These are phyloP conservation scores for Lordiphosa stackelbergi DNA, from an alignment of 1,140 invertebrate genomes.

Conservation along the genomic window DNA sequence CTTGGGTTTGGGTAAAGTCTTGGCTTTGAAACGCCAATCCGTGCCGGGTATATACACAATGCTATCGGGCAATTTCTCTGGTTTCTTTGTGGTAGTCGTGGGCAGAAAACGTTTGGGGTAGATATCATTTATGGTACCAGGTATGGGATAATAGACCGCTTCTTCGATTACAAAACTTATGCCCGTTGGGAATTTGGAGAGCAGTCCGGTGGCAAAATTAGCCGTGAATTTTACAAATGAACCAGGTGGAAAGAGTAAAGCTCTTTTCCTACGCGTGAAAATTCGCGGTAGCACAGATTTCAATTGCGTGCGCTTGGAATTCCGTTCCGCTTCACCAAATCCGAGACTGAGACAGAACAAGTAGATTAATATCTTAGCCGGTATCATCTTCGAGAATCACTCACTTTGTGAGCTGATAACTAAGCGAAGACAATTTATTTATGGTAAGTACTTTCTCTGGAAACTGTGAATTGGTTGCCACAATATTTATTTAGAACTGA, in stretches of 20 bases:
- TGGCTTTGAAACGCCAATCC: constrained; percentile 60
- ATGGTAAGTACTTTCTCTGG: background rate
- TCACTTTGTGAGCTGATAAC: background rate
- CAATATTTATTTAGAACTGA: constrained; percentile 52
- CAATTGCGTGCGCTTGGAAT: constrained; percentile 14
- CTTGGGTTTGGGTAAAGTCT: constrained; percentile 54
- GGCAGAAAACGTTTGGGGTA: constrained; percentile 58
- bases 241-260: constrained; percentile 56
- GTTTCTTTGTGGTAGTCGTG: constrained; percentile 47
- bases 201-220: constrained; percentile 42
- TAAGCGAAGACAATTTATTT: constrained; percentile 16
- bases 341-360: constrained; percentile 16
- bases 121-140: constrained; percentile 44
- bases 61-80: constrained; percentile 24
- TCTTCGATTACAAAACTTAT: constrained; percentile 56
- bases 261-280: constrained; percentile 51
- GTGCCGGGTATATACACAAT: constrained; percentile 61
- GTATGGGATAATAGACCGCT: constrained; percentile 62
- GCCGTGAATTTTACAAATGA: constrained; percentile 60
- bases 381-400: constrained; percentile 33
- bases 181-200: constrained; percentile 54
- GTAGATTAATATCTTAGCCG: constrained; percentile 27
- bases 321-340: background rate
- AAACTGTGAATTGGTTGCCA: constrained; percentile 32
- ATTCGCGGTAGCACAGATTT: constrained; percentile 22